A percentile compares a stretch with the other conserved stretches of the same genome.
These are phyloP conservation scores for Abscondita cerata DNA, from an alignment of 2,888 invertebrate genomes.

Conservation along the genomic window DNA sequence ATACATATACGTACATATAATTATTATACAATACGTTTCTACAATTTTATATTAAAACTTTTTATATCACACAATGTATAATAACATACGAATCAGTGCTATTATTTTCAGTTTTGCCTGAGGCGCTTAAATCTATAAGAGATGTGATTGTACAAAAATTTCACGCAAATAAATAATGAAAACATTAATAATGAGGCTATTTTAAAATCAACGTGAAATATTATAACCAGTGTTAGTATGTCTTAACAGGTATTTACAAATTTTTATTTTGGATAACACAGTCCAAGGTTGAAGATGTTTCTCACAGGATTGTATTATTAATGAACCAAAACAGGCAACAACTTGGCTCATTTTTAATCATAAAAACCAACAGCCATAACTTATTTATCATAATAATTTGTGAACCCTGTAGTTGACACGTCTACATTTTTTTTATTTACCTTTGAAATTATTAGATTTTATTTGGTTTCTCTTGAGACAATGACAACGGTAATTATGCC, in stretches of 20 bases:
- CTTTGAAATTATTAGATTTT: constrained; percentile 18
- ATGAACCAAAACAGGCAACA: constrained; percentile 49
- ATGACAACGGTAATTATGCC: not conserved
- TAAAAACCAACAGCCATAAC: constrained; percentile 52
- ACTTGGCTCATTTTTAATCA: constrained; percentile 52
- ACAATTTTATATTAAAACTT: constrained; percentile 29
- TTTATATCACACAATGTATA: constrained; percentile 36
- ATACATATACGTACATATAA: constrained; percentile 39
- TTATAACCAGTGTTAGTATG: constrained; percentile 17
- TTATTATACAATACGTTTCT: constrained; percentile 37
- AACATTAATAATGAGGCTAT: constrained; percentile 13
- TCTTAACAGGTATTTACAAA: constrained; percentile 23
- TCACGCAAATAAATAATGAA: constrained; percentile 7
- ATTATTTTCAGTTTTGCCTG: constrained; percentile 8
- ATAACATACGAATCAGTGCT: constrained; percentile 32
- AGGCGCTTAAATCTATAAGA: constrained; percentile 10
- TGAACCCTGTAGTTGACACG: constrained; percentile 44
- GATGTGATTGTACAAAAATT: constrained; percentile 8
- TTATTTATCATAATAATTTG: constrained; percentile 49
- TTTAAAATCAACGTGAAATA: constrained; percentile 21
- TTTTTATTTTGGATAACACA: constrained; percentile 37
- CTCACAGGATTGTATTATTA: constrained; percentile 47
- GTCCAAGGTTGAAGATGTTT: constrained; percentile 38
- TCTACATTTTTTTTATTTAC: constrained; percentile 37
- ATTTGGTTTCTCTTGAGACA: not conserved